A percentile compares a stretch with the other conserved stretches of the same genome.
phyloP scores from a whole-genome alignment of 2,113 vertebrate genomes.

The Ictidomys tridecemlineatus region DNA sequence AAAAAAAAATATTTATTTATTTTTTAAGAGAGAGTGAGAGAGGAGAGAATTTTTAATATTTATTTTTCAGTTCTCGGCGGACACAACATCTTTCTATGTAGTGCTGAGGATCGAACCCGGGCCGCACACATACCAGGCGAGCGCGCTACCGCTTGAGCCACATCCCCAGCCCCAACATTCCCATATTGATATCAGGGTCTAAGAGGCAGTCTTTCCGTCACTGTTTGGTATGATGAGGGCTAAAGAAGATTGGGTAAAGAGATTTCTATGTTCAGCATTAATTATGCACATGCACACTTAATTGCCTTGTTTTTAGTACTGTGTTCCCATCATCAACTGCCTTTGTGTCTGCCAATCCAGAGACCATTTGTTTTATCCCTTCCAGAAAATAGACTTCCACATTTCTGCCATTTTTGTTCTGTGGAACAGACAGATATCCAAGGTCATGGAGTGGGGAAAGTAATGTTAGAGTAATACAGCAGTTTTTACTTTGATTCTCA shows the following conservation, averaged over 20 bases:
- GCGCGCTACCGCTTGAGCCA: no score
- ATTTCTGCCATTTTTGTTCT: not conserved
- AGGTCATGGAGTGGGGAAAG: not conserved
- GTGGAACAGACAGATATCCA: not conserved
- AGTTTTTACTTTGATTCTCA: not conserved
- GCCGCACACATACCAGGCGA: no score
- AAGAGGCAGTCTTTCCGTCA: not conserved
- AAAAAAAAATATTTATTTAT: no score
- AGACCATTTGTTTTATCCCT: conserved; percentile 3
- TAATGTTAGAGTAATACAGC: not conserved
- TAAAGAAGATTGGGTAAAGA: not conserved
- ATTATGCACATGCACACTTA: not conserved
- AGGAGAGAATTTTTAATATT: no score
- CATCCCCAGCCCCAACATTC: no score
- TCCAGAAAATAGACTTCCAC: conserved; percentile 26
- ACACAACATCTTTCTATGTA: no score
- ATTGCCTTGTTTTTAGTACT: not conserved
- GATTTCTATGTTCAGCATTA: not conserved
- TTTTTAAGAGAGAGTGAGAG: no score
- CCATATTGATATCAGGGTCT: not conserved
- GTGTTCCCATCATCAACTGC: not conserved
- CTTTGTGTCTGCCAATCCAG: not conserved
- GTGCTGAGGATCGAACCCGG: no score
- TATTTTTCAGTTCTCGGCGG: no score
- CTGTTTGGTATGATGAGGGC: not conserved